phyloP scores from a whole-genome alignment of 2,113 vertebrate species.

The Mormoops blainvillei region DNA sequence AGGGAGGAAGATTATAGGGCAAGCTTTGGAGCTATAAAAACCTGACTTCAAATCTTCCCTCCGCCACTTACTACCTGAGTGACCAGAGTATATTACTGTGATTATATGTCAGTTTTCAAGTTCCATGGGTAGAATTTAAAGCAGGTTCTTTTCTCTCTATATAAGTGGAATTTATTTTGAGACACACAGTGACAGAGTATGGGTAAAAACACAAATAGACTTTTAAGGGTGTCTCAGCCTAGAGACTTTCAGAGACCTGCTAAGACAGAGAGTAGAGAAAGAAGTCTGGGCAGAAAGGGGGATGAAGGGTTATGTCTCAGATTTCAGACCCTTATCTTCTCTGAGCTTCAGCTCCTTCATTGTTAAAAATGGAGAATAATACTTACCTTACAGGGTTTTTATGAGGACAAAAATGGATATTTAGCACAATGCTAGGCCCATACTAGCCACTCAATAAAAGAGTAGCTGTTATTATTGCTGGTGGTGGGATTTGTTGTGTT shows the following conservation, averaged over 20 bases:
- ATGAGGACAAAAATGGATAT: background rate
- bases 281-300: background rate
- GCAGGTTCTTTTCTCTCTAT: background rate
- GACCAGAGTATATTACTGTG: background rate
- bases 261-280: background rate
- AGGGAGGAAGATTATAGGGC: background rate
- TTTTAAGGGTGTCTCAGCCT: background rate
- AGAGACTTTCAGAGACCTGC: background rate
- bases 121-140: background rate
- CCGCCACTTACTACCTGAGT: background rate
- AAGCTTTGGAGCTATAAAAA: background rate
- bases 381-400: background rate
- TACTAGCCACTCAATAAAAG: background rate
- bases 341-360: background rate
- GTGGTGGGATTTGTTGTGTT: background rate
- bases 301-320: background rate
- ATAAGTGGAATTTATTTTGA: background rate
- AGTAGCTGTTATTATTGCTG: background rate
- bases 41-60: background rate
- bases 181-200: background rate
- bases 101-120: background rate
- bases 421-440: background rate
- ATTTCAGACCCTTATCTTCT: background rate
- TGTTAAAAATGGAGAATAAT: background rate
- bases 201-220: background rate